These are phyloP conservation scores for Ancistrus triradiatus DNA, from an alignment of 2,113 vertebrate genomes.

Conservation along the genomic window DNA sequence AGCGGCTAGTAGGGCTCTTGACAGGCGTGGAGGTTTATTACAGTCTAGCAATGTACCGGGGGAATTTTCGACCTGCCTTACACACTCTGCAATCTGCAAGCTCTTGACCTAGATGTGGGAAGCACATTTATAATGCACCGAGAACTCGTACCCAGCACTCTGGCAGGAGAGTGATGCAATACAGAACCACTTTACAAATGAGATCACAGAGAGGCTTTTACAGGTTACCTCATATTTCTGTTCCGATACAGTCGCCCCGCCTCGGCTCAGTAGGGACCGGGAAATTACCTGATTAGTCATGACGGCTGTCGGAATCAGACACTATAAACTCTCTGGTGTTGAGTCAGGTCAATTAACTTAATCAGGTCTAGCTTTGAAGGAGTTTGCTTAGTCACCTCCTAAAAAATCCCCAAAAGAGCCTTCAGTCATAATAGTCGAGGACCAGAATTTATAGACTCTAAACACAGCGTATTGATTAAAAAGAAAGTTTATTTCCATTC, in stretches of 20 bases:
- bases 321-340: background rate
- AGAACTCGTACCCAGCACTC: background rate
- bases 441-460: too few species aligned
- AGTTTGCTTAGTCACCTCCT: slow-evolving; percentile 1
- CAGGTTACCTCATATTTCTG: background rate
- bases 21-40: slow-evolving; percentile 34
- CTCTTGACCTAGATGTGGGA: slow-evolving; percentile 59
- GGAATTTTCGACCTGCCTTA: slow-evolving; percentile 50
- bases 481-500: too few species aligned
- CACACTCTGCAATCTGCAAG: slow-evolving; percentile 53
- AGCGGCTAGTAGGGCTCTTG: background rate
- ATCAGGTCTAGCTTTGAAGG: background rate
- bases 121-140: slow-evolving; percentile 36
- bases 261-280: background rate
- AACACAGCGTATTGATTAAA: too few species aligned
- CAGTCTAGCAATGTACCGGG: slow-evolving; percentile 38
- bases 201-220: background rate
- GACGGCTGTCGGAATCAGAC: background rate
- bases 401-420: too few species aligned
- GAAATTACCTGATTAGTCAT: background rate
- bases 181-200: slow-evolving; percentile 21
- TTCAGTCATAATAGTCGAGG: too few species aligned
- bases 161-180: background rate
- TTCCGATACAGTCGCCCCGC: background rate
- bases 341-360: background rate